Evolutionary conservation across 2,113 vertebrate species (phyloP).

Genomic region (Hydropotes inermis): DNA sequence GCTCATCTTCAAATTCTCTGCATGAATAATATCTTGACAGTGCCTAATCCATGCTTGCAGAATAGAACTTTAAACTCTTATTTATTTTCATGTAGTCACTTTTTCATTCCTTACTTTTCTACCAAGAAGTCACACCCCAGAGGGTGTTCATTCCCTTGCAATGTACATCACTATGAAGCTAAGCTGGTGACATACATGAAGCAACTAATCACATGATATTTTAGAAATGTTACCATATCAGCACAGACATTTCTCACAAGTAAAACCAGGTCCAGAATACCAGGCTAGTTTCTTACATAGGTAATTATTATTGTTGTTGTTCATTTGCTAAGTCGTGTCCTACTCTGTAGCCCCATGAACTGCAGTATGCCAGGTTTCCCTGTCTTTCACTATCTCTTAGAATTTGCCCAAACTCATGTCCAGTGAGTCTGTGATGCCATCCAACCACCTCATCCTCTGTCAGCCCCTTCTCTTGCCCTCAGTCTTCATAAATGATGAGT

Average conservation of each 20-base stretch:
- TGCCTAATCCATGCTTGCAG: not conserved
- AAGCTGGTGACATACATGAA: not conserved
- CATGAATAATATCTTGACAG: not conserved
- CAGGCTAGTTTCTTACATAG: not conserved
- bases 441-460: not conserved
- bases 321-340: not conserved
- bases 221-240: not conserved
- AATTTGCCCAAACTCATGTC: not conserved
- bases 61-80: not conserved
- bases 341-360: not conserved
- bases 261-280: not conserved
- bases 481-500: not conserved
- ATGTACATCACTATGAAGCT: not conserved
- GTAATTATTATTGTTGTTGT: not conserved
- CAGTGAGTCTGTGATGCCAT: not conserved
- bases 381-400: not conserved
- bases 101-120: not conserved
- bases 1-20: not conserved
- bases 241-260: not conserved
- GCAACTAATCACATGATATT: not conserved
- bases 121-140: not conserved
- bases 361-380: not conserved
- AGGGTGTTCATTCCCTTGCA: rapidly evolving
- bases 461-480: not conserved
- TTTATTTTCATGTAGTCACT: not conserved